Percentiles rank a stretch among this genome's conserved stretches.
Evolutionary conservation across 2,113 vertebrate species (phyloP).

Genomic region (Suricata suricatta): DNA sequence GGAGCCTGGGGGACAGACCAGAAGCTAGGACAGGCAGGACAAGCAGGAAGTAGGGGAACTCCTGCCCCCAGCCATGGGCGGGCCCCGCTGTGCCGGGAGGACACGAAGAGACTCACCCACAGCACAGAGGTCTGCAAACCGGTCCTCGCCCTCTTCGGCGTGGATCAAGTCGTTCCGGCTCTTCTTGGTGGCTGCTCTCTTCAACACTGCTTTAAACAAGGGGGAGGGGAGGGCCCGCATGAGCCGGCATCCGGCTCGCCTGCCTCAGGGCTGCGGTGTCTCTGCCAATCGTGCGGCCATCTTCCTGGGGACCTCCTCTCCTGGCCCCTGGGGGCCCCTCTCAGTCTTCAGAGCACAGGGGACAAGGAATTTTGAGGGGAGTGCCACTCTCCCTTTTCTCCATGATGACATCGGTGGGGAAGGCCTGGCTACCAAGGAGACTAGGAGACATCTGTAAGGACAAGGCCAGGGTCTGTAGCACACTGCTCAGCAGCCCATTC

Average conservation of each 20-base stretch:
- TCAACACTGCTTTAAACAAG: conserved; percentile 89
- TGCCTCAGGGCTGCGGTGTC: too few relatives aligned
- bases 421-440: neutral
- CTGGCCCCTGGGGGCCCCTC: neutral
- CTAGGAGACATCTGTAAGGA: neutral
- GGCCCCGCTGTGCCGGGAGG: neutral
- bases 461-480: neutral
- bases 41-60: fast-evolving
- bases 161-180: conserved; percentile 96
- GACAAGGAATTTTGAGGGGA: neutral
- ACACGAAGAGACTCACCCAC: conserved; percentile 89
- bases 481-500: too few relatives aligned
- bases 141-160: conserved; percentile 96
- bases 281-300: fast-evolving
- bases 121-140: conserved; percentile 96
- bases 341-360: neutral
- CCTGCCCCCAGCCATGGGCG: fast-evolving
- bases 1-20: neutral
- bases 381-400: neutral
- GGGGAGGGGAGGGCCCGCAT: neutral
- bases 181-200: conserved; percentile 95
- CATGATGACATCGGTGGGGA: neutral
- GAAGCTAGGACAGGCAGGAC: fast-evolving
- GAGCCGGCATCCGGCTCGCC: neutral
- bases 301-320: neutral